Conservation (phyloP, 2,113 vertebrate genomes). For the Podarcis cretensis region DNA sequence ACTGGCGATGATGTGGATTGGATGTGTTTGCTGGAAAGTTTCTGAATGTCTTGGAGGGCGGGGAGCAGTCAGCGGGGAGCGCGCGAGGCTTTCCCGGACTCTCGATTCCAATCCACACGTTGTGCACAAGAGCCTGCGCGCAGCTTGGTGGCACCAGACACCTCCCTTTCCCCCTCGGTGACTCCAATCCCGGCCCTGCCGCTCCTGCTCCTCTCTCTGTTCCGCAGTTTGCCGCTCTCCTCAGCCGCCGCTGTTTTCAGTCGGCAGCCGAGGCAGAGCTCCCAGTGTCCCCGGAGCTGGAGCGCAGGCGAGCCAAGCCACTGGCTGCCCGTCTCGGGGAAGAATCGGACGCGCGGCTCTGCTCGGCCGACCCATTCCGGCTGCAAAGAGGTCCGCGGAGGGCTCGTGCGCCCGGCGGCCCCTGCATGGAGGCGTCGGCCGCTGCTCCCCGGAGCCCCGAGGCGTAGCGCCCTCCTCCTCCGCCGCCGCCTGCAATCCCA, state of each 20-base stretch:
- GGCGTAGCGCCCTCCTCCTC: not conserved
- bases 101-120: not conserved
- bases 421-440: not conserved
- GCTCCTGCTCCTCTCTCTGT: constrained; percentile 32
- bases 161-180: constrained; percentile 23
- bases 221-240: constrained; percentile 32
- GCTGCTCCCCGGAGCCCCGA: not conserved
- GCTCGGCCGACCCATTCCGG: not conserved
- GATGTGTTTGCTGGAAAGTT: not conserved
- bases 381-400: not conserved
- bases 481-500: not conserved
- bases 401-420: not conserved
- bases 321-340: not conserved
- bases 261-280: not conserved
- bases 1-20: not conserved
- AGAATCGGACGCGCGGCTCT: too few species aligned
- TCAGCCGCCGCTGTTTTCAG: constrained; percentile 7
- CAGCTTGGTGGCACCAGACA: constrained; percentile 32
- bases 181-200: constrained; percentile 1
- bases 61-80: not conserved
- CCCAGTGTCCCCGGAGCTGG: not conserved
- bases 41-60: not conserved
- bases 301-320: not conserved
- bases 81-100: not conserved
- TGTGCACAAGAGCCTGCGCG: not conserved